Evolutionary conservation across 2,888 invertebrate genomes (phyloP).

Genomic region (Horisme vitalbata): DNA sequence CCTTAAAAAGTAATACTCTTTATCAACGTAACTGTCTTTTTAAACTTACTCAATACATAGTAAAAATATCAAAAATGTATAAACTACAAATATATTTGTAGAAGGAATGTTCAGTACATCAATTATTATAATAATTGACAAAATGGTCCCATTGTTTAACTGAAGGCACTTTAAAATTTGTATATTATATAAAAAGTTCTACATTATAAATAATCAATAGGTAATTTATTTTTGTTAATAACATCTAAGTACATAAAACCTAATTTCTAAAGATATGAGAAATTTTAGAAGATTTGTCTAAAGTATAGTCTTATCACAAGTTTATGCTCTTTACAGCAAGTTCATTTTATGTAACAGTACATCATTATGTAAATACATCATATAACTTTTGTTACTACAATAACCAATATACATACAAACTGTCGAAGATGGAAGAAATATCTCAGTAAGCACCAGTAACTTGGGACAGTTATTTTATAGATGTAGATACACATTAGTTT

Average conservation of each 20-base stretch:
- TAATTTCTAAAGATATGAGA: conserved; percentile 19
- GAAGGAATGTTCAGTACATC: conserved; percentile 78
- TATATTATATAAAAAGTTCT: conserved; percentile 33
- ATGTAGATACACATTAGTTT: too few species aligned
- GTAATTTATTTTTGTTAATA: conserved; percentile 19
- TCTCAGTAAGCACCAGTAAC: conserved; percentile 17
- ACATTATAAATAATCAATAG: conserved; percentile 21
- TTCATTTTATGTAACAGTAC: conserved; percentile 20
- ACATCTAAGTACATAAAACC: conserved; percentile 23
- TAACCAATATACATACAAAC: too few species aligned
- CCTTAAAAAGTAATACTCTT: conserved; percentile 72
- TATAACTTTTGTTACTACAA: too few species aligned
- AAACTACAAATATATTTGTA: conserved; percentile 58
- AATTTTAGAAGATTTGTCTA: conserved; percentile 26
- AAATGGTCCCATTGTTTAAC: conserved; percentile 61
- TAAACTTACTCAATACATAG: conserved; percentile 46
- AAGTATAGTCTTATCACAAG: conserved; percentile 56
- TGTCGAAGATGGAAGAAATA: too few species aligned
- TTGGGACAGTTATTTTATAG: conserved; percentile 2
- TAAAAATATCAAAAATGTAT: conserved; percentile 62
- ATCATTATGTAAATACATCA: conserved; percentile 2
- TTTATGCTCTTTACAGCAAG: conserved; percentile 47
- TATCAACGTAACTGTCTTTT: conserved; percentile 71
- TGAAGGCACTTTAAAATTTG: conserved; percentile 63
- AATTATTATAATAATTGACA: conserved; percentile 63